These are phyloP conservation scores for Smittia aterrima DNA, from an alignment of 2,888 invertebrate genomes.

Conservation along the genomic window DNA sequence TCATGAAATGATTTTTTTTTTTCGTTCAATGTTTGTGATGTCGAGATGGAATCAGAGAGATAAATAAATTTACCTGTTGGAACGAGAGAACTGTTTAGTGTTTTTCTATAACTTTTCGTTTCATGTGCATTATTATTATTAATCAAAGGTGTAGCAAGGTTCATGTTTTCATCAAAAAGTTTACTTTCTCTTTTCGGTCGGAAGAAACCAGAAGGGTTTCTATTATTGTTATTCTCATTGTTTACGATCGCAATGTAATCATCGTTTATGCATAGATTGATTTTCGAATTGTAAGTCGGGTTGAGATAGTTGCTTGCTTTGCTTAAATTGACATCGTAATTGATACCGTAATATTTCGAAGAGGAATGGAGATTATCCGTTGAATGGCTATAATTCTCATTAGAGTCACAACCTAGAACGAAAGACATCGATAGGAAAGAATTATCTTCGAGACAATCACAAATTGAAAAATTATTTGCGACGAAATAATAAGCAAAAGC, in stretches of 20 bases:
- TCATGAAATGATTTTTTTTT: no score
- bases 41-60: neutral
- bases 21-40: no score
- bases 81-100: constrained; percentile 26
- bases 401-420: constrained; percentile 36
- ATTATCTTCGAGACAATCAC: neutral
- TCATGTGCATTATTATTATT: constrained; percentile 21
- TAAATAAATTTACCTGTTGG: constrained; percentile 27
- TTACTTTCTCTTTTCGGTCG: constrained; percentile 34
- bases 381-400: constrained; percentile 35
- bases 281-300: constrained; percentile 39
- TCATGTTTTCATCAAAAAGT: constrained; percentile 36
- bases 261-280: constrained; percentile 37
- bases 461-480: neutral
- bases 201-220: constrained; percentile 17
- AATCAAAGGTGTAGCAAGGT: constrained; percentile 36
- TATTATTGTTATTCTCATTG: constrained; percentile 25
- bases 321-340: constrained; percentile 27
- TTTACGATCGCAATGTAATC: constrained; percentile 27
- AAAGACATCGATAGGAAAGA: neutral
- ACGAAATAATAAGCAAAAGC: neutral
- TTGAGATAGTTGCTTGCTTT: constrained; percentile 27
- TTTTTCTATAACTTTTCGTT: constrained; percentile 22
- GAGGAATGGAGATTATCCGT: constrained; percentile 16
- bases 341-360: constrained; percentile 12